These are phyloP conservation scores for Parasteatoda tepidariorum DNA, from an alignment of 1,140 invertebrate genomes.

Conservation along the genomic window DNA sequence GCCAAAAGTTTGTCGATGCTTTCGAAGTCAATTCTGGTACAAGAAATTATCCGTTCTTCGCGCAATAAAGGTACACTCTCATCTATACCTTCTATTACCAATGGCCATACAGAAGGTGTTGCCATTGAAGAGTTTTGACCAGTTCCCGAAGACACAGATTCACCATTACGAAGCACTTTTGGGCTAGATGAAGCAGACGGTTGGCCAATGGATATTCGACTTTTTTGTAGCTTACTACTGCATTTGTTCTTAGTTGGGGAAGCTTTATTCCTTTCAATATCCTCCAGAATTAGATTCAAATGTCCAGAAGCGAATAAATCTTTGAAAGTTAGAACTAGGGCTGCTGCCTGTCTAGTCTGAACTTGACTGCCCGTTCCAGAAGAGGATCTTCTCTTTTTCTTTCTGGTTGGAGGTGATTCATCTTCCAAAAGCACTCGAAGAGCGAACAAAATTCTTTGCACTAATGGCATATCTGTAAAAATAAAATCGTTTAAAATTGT, in stretches of 20 bases:
- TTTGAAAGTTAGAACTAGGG: conserved; percentile 27
- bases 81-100: neutral
- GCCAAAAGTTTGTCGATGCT: neutral
- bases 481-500: too few relatives aligned
- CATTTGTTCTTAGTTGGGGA: neutral
- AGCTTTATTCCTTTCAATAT: neutral
- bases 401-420: neutral
- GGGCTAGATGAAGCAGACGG: neutral
- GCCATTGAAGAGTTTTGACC: neutral
- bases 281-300: conserved; percentile 28
- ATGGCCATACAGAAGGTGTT: neutral
- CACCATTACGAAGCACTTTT: neutral
- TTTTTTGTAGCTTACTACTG: neutral
- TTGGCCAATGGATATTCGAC: neutral
- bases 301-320: conserved; percentile 15
- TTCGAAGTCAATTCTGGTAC: neutral
- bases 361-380: neutral
- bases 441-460: neutral
- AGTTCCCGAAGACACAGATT: neutral
- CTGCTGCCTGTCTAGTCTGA: neutral
- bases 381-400: neutral
- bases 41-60: neutral
- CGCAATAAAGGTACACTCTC: neutral
- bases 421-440: conserved; percentile 25
- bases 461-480: conserved; percentile 8